A percentile compares a stretch with the other conserved stretches of the same genome.
Evolutionary conservation across 2,113 vertebrate genomes (phyloP).

Genomic region (Gadus chalcogrammus): DNA sequence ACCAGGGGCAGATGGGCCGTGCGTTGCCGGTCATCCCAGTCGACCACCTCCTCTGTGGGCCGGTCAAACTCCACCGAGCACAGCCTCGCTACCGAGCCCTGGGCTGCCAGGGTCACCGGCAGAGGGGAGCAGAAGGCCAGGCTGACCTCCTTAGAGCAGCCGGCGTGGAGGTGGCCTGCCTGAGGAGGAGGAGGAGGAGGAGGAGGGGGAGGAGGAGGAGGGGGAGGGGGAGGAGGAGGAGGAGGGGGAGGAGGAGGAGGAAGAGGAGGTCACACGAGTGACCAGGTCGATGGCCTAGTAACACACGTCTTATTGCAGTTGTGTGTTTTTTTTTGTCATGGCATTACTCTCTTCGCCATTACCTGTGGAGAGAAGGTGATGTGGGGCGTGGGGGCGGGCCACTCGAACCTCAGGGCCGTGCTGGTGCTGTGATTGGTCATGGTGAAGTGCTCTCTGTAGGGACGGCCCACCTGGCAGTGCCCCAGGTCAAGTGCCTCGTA

Average conservation of each 20-base stretch:
- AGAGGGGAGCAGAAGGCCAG: slow-evolving; percentile 75
- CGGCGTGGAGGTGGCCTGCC: slow-evolving; percentile 86
- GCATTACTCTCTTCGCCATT: not conserved
- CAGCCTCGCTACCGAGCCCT: slow-evolving; percentile 74
- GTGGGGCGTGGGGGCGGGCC: slow-evolving; percentile 59
- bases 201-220: too few species aligned
- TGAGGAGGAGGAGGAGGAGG: slow-evolving; percentile 25
- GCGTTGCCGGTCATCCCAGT: slow-evolving; percentile 82
- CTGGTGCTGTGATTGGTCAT: slow-evolving; percentile 79
- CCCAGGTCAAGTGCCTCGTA: slow-evolving; percentile 80
- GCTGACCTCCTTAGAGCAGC: slow-evolving; percentile 79
- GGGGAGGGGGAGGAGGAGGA: not conserved
- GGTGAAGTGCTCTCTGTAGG: slow-evolving; percentile 73
- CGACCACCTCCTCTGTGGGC: slow-evolving; percentile 73
- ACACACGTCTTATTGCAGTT: too few species aligned
- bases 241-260: not conserved
- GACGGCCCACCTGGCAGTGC: slow-evolving; percentile 73
- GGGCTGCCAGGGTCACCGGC: slow-evolving; percentile 58
- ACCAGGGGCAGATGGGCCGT: slow-evolving; percentile 72
- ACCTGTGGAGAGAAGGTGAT: slow-evolving; percentile 81
- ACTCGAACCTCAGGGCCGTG: slow-evolving; percentile 78
- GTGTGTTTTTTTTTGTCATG: not conserved
- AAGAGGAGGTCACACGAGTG: too few species aligned
- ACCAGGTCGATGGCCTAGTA: too few species aligned
- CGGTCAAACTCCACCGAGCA: slow-evolving; percentile 72